These are phyloP conservation scores for Tineola bisselliella DNA, from an alignment of 2,888 invertebrate species.

Conservation along the genomic window DNA sequence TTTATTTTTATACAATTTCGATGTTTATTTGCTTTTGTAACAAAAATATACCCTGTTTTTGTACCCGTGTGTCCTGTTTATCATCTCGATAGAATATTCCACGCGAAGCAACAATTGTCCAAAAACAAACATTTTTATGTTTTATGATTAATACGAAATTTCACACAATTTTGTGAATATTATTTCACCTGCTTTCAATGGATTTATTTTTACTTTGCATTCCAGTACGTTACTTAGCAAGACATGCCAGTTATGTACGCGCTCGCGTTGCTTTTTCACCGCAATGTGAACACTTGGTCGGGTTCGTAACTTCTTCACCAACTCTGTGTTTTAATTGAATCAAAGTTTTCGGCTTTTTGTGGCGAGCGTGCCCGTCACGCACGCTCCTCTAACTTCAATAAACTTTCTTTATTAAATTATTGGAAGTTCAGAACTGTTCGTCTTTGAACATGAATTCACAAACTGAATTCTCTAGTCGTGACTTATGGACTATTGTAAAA, in stretches of 20 bases:
- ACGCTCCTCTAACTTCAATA: constrained; percentile 49
- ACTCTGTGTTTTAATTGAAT: constrained; percentile 67
- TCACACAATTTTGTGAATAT: too few species aligned
- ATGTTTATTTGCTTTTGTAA: background rate
- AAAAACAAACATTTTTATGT: background rate
- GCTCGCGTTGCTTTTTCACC: background rate
- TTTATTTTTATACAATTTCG: background rate
- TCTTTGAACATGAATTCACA: constrained; percentile 49
- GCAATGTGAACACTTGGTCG: background rate
- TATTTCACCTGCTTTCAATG: too few species aligned
- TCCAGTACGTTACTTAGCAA: background rate
- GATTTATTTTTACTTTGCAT: too few species aligned
- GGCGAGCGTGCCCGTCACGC: constrained; percentile 63
- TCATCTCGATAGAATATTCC: background rate
- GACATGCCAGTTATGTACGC: background rate
- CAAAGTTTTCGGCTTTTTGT: constrained; percentile 67
- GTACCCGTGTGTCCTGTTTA: background rate
- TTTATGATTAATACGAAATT: too few species aligned
- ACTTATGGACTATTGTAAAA: constrained; percentile 23
- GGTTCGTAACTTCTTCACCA: constrained; percentile 54
- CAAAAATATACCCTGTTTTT: background rate
- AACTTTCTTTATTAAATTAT: constrained; percentile 69
- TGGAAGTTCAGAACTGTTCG: constrained; percentile 63
- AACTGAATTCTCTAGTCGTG: constrained; percentile 50
- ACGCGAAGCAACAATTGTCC: background rate